A percentile compares a stretch with the other conserved stretches of the same genome.
These are phyloP conservation scores for Dermatemys mawii DNA, from an alignment of 2,113 vertebrate genomes.

Conservation along the genomic window DNA sequence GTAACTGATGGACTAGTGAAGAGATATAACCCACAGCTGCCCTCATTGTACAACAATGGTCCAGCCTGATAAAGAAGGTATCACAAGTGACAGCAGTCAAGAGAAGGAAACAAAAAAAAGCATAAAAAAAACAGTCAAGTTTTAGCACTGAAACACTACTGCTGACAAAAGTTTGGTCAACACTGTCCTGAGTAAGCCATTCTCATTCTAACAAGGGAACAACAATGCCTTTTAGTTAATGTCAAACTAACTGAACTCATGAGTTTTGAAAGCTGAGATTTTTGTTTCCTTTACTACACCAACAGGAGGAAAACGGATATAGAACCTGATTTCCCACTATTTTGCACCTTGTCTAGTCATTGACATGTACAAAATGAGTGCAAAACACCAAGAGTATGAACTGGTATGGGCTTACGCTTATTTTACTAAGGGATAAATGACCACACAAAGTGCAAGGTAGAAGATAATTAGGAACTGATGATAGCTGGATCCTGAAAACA, in stretches of 20 bases:
- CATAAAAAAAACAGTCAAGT: background rate
- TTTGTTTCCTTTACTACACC: background rate
- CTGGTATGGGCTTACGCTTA: background rate
- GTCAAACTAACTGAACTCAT: background rate
- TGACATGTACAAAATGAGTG: accelerated
- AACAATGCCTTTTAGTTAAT: background rate
- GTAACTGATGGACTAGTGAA: background rate
- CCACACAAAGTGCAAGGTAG: background rate
- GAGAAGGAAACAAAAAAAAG: background rate
- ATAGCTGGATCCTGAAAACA: background rate
- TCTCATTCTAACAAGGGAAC: background rate
- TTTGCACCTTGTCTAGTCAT: background rate
- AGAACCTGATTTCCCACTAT: background rate
- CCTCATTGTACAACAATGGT: background rate
- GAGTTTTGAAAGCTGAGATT: background rate
- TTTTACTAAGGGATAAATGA: background rate
- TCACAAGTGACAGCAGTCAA: background rate
- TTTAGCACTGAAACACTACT: background rate
- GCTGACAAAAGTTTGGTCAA: accelerated
- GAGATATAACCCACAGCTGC: background rate
- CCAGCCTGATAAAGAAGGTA: background rate
- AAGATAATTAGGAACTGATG: background rate
- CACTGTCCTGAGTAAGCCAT: background rate
- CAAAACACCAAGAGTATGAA: background rate
- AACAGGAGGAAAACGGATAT: accelerated